Evolutionary conservation across 2,888 invertebrate species (phyloP).

Genomic region (Neoitamus cyanurus): DNA sequence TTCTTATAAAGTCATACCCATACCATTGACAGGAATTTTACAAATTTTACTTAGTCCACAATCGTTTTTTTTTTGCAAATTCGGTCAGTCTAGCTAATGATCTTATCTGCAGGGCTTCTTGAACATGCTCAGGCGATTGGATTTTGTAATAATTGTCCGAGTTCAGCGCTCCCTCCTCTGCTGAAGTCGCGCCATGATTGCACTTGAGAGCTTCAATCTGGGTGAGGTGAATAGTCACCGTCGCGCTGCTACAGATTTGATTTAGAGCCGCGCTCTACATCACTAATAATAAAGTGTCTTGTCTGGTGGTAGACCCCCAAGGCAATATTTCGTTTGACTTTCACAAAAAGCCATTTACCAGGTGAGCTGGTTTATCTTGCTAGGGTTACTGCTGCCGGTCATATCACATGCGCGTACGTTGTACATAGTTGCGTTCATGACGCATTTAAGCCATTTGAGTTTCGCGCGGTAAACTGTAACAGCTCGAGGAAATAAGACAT

Average conservation of each 20-base stretch:
- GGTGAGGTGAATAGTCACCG: neutral
- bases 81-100: neutral
- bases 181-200: neutral
- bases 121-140: neutral
- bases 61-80: neutral
- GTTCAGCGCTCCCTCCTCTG: neutral
- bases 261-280: conserved; percentile 3
- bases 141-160: conserved; percentile 11
- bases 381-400: neutral
- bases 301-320: conserved; percentile 17
- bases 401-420: neutral
- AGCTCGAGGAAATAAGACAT: neutral
- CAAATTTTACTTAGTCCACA: neutral
- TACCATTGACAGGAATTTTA: neutral
- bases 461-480: neutral
- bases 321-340: conserved; percentile 22
- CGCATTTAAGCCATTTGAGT: neutral
- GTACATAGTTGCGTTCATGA: neutral
- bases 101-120: neutral
- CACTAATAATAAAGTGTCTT: neutral
- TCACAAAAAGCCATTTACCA: conserved; percentile 27
- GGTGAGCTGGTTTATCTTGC: neutral
- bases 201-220: conserved; percentile 13
- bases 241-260: neutral
- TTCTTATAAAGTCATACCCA: neutral